phyloP scores from a whole-genome alignment of 2,113 vertebrate genomes.

The Dissostichus mawsoni region DNA sequence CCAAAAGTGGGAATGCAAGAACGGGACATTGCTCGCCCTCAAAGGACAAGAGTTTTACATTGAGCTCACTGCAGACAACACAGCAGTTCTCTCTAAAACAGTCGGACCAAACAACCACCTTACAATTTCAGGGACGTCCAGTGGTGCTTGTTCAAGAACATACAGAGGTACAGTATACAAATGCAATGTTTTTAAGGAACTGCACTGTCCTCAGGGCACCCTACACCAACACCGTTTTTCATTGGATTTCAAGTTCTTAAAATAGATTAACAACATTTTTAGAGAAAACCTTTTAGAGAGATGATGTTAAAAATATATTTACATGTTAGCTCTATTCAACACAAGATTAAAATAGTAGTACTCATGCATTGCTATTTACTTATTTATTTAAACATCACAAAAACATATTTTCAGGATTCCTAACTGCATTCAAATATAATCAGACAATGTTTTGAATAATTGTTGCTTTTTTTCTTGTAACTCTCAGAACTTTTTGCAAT shows the following conservation, averaged over 20 bases:
- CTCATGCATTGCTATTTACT: too few species aligned
- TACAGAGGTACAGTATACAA: constrained; percentile 87
- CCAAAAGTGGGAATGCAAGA: constrained; percentile 93
- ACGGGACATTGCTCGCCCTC: constrained; percentile 86
- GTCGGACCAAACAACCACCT: constrained; percentile 86
- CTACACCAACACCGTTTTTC: background rate
- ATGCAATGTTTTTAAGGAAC: background rate
- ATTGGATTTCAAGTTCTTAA: background rate
- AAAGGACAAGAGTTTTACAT: constrained; percentile 86
- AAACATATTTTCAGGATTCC: too few species aligned
- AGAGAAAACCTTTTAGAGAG: background rate
- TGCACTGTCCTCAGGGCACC: background rate
- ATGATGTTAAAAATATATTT: background rate
- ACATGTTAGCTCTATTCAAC: background rate
- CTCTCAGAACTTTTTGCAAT: constrained; percentile 87
- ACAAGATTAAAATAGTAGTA: background rate
- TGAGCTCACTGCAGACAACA: constrained; percentile 83
- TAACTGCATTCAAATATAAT: background rate
- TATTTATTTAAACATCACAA: too few species aligned
- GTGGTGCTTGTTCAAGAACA: constrained; percentile 87
- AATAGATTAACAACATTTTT: background rate
- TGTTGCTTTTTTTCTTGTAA: constrained; percentile 32
- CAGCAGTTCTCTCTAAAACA: constrained; percentile 85
- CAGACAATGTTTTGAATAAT: background rate
- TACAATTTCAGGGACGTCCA: constrained; percentile 85